Conservation (phyloP, 2,113 vertebrate species). For the Camelus bactrianus region DNA sequence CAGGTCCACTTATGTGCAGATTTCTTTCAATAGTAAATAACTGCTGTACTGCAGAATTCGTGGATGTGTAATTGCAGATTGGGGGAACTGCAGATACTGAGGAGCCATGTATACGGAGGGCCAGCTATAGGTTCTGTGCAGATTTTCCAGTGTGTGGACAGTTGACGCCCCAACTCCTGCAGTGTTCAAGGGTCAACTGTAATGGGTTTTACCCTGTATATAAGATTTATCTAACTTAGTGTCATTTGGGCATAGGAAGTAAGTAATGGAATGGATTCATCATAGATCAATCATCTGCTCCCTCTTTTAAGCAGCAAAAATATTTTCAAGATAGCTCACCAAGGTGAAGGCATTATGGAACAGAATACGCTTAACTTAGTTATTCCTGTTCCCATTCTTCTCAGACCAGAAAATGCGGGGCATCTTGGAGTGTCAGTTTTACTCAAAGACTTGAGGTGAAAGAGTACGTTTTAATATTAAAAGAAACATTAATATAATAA, state of each 20-base stretch:
- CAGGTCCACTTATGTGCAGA: not conserved
- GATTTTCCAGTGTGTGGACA: not conserved
- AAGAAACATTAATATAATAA: not conserved
- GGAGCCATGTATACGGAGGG: rapidly evolving
- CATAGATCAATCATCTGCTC: not conserved
- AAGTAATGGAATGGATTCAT: not conserved
- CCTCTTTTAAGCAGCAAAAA: not conserved
- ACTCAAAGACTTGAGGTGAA: not conserved
- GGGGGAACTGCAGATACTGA: not conserved
- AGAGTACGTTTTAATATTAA: not conserved
- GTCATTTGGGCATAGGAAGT: not conserved
- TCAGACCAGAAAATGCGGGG: not conserved
- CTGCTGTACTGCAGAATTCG: not conserved
- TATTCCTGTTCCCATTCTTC: not conserved
- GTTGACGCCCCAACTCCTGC: not conserved
- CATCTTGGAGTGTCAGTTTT: not conserved
- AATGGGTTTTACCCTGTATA: not conserved
- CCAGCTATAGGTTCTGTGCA: not conserved
- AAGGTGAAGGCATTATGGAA: not conserved
- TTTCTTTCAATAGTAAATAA: not conserved
- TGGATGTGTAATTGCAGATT: not conserved
- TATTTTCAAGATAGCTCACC: not conserved
- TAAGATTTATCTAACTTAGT: not conserved
- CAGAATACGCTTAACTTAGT: not conserved
- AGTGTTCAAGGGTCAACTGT: not conserved